These are phyloP conservation scores for Ascidia mentula DNA, from an alignment of 23 tunicate species.

Conservation along the genomic window DNA sequence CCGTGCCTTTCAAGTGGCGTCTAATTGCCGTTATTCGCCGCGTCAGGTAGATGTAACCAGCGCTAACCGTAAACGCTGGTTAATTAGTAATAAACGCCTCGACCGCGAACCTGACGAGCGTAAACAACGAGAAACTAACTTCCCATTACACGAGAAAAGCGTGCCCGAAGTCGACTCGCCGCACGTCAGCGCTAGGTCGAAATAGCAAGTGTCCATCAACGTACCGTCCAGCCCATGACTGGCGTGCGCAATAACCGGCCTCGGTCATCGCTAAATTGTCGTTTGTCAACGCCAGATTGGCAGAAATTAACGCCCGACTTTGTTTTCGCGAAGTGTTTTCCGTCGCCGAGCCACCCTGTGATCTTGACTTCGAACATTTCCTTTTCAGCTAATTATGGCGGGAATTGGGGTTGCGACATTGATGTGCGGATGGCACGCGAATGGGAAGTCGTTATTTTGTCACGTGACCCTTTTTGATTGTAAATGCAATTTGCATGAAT, in stretches of 20 bases:
- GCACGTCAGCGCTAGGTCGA: not conserved
- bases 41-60: not conserved
- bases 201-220: slow-evolving; percentile 1
- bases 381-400: not conserved
- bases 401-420: no score
- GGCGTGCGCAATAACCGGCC: not conserved
- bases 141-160: slow-evolving; percentile 5
- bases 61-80: not conserved
- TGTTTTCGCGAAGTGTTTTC: not conserved
- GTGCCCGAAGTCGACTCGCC: not conserved
- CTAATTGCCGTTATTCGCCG: not conserved
- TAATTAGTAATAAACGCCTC: not conserved
- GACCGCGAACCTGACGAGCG: not conserved
- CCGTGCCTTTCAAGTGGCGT: not conserved
- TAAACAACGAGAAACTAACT: not conserved
- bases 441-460: no score
- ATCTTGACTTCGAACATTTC: not conserved
- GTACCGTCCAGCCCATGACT: not conserved
- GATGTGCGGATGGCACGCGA: no score
- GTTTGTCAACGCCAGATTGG: slow-evolving; percentile 5
- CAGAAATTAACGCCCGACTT: not conserved
- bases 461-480: no score
- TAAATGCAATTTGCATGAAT: no score
- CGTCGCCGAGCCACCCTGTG: slow-evolving; percentile 6
- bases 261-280: not conserved